Evolutionary conservation across 2,797 vertebrate species (phyloP), one percentile per base, ranked within the genome.

Genomic region (Aselliscus stoliczkanus): DNA sequence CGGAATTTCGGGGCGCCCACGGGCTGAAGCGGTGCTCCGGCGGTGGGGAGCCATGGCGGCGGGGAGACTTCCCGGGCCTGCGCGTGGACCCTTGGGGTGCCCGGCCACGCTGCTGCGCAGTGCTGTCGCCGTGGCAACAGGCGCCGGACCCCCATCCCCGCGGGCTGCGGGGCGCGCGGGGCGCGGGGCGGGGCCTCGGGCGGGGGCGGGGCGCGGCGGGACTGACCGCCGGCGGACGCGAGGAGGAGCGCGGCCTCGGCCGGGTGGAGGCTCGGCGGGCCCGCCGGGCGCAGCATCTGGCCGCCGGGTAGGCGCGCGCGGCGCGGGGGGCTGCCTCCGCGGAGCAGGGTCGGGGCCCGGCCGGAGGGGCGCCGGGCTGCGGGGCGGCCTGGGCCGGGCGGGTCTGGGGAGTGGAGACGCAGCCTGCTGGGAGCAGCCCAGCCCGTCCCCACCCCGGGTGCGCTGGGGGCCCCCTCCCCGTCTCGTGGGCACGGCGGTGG

Each of bases 251-350:
- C 44, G 62, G 75, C 81, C 82, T 31, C 20, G 7, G 65, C 56
- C 47, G 1, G 21, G 86, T 70, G 52, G 90, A 31, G 86, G 77
- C 88, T 75, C 21, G 14, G 94, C 62, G 69, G 97, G 92, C 58
- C 58, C 42, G 90, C 93, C 14, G 14, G 84, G 88, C 69, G 73
- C 96, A 91, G 94, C 94, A 23, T 81, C 96, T 60, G 83, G 82
- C 96, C 69, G 65, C 89, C 21, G 75, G 94, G 84, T 88, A 94
- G 81, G 81, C n/a, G 95, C 76, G 56, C 87, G 80, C 44, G 17
- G 11, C 70, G 83, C 44, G 2, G 47, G 81, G 27, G 79, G 65
- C 20, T 8, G 56, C 11, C 17, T n/a, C 56, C 2, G 82, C 25
- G 8, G 54, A 60, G 64, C 21, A 15, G 80, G 77, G 82, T 23